These are phyloP conservation scores for Acanthaster planci DNA, from an alignment of 35 echinoderm and acorn worm species.

Conservation along the genomic window DNA sequence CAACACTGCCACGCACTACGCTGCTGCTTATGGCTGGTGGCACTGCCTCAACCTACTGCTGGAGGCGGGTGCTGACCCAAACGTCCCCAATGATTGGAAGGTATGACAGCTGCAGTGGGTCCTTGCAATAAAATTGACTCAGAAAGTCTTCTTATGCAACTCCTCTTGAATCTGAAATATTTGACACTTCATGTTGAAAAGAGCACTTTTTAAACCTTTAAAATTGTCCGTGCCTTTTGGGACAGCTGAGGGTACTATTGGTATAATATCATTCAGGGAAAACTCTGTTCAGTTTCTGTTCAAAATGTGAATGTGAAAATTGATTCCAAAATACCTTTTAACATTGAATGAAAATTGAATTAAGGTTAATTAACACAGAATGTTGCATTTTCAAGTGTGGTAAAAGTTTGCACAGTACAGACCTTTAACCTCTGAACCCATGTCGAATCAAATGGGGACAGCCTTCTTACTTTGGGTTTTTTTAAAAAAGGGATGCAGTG, in stretches of 20 bases:
- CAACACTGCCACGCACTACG: constrained; percentile 84
- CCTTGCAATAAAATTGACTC: background rate
- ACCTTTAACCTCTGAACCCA: too few relatives aligned
- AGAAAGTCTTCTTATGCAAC: background rate
- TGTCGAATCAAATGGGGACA: too few relatives aligned
- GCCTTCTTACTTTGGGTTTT: too few relatives aligned
- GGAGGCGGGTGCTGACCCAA: constrained; percentile 70
- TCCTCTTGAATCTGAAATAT: background rate
- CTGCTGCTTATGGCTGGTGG: constrained; percentile 91
- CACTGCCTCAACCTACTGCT: constrained; percentile 70
- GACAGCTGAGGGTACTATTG: background rate
- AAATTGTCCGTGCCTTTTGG: background rate
- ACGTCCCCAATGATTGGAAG: constrained; percentile 88
- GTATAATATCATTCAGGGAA: background rate
- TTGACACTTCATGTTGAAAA: background rate
- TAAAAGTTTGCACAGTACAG: too few relatives aligned
- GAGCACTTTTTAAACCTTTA: background rate
- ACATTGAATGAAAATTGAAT: too few relatives aligned
- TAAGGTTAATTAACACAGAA: too few relatives aligned
- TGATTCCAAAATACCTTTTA: too few relatives aligned
- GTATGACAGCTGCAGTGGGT: constrained; percentile 30
- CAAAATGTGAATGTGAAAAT: too few relatives aligned
- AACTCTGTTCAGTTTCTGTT: too few relatives aligned
- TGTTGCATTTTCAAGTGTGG: too few relatives aligned
- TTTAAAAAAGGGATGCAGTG: too few relatives aligned